phyloP scores from a whole-genome alignment of 2,797 vertebrate species.

The Gallinago stenura region DNA sequence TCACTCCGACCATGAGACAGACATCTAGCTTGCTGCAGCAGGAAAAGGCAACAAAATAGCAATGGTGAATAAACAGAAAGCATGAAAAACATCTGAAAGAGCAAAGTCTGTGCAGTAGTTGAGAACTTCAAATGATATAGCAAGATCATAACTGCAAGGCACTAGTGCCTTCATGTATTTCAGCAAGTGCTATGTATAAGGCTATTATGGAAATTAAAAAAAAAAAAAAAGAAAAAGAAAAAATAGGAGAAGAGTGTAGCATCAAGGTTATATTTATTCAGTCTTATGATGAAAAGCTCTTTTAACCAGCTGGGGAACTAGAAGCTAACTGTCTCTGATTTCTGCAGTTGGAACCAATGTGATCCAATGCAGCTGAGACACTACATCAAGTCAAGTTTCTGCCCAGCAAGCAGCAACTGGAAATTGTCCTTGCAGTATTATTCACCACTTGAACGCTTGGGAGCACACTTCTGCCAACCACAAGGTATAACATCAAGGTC shows the following conservation, averaged over 20 bases:
- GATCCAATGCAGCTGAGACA: neutral
- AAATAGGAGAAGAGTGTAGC: neutral
- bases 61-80: neutral
- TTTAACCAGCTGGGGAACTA: neutral
- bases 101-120: neutral
- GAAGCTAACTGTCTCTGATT: neutral
- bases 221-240: neutral
- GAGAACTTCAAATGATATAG: neutral
- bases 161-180: rapidly evolving
- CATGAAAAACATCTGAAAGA: neutral
- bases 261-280: neutral
- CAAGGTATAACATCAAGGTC: neutral
- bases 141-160: neutral
- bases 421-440: neutral
- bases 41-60: neutral
- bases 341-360: neutral
- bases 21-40: neutral
- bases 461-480: neutral
- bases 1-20: neutral
- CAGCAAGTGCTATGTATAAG: neutral
- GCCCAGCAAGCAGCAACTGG: neutral
- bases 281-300: neutral
- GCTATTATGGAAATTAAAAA: neutral
- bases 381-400: neutral
- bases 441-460: neutral